These are phyloP conservation scores for Heliothis peltigera DNA, from an alignment of 2,888 invertebrate species.

Conservation along the genomic window DNA sequence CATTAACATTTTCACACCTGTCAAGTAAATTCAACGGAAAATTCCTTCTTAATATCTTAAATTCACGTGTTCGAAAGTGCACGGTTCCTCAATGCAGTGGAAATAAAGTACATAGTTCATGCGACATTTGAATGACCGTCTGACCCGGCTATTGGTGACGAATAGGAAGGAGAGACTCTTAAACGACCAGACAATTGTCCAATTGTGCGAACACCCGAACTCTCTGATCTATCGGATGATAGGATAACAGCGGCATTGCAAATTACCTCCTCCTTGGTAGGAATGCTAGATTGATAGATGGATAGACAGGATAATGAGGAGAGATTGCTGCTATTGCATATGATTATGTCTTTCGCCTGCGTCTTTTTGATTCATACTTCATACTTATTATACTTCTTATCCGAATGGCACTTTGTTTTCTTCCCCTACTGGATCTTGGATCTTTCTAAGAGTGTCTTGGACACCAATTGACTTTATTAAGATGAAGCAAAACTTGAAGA, in stretches of 20 bases:
- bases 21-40: slow-evolving; percentile 14
- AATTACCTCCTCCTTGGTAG: slow-evolving; percentile 70
- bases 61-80: slow-evolving; percentile 16
- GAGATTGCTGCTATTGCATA: slow-evolving; percentile 51
- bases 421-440: slow-evolving; percentile 17
- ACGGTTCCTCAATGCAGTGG: slow-evolving; percentile 21
- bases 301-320: slow-evolving; percentile 55
- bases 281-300: slow-evolving; percentile 52
- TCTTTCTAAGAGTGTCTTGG: no score
- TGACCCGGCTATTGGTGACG: slow-evolving; percentile 68
- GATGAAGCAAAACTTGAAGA: no score
- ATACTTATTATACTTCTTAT: slow-evolving; percentile 8
- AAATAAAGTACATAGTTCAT: slow-evolving; percentile 27
- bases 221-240: slow-evolving; percentile 80
- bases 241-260: slow-evolving; percentile 80
- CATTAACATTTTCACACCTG: slow-evolving; percentile 30
- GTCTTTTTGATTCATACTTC: slow-evolving; percentile 9
- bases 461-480: no score
- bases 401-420: slow-evolving; percentile 17
- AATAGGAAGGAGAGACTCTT: slow-evolving; percentile 72
- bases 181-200: slow-evolving; percentile 79
- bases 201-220: slow-evolving; percentile 76
- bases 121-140: slow-evolving; percentile 54
- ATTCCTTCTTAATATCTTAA: neutral
- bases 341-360: slow-evolving; percentile 16